Percentiles rank a stretch among this genome's conserved stretches.
These are phyloP conservation scores for Cuculus canorus DNA, from an alignment of 2,797 vertebrate species.

Conservation along the genomic window DNA sequence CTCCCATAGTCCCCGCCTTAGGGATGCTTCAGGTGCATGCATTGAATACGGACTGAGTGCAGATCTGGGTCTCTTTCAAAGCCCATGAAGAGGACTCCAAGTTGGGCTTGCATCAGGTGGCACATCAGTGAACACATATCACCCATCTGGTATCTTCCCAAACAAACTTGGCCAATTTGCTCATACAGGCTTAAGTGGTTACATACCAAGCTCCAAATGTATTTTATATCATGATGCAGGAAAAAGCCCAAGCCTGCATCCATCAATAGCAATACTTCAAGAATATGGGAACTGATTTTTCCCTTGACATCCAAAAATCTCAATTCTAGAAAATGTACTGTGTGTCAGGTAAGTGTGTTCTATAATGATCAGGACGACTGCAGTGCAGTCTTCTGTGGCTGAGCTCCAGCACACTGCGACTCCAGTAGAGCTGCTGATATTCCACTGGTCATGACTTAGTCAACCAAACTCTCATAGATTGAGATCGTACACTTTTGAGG, in stretches of 20 bases:
- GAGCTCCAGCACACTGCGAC: neutral
- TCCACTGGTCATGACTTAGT: neutral
- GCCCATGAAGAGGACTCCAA: neutral
- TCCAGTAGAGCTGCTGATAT: neutral
- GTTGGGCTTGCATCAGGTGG: neutral
- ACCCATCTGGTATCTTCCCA: neutral
- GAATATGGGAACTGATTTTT: neutral
- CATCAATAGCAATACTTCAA: neutral
- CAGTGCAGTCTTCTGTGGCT: neutral
- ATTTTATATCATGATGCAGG: neutral
- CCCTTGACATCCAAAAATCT: neutral
- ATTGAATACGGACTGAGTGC: neutral
- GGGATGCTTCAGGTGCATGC: neutral
- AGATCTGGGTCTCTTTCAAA: neutral
- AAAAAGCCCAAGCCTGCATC: neutral
- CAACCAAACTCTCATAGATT: neutral
- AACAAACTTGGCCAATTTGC: neutral
- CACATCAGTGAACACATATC: neutral
- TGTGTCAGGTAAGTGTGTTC: neutral
- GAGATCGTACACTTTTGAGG: neutral
- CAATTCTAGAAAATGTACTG: neutral
- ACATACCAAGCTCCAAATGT: neutral
- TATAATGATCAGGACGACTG: neutral
- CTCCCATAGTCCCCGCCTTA: neutral
- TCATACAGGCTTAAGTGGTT: neutral